Evolutionary conservation across 2,113 vertebrate species (phyloP).

Genomic region (Mormyrus iriodes): DNA sequence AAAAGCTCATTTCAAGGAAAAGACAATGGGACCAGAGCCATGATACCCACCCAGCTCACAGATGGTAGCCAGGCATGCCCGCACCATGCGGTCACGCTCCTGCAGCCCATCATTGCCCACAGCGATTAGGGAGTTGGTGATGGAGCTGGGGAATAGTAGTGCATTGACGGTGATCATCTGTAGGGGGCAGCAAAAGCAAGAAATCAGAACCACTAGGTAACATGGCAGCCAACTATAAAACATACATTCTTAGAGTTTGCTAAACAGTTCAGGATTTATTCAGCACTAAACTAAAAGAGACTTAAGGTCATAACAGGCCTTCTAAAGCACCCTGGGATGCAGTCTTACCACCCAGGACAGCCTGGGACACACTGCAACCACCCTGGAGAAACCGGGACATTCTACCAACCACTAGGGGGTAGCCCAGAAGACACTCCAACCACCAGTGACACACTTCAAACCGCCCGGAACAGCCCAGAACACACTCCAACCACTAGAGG

Average conservation of each 20-base stretch:
- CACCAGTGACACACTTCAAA: too few species aligned
- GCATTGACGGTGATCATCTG: conserved; percentile 88
- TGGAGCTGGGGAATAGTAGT: conserved; percentile 77
- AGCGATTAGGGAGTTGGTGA: conserved; percentile 81
- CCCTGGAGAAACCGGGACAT: background rate
- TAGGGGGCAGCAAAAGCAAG: background rate
- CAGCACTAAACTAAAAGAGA: background rate
- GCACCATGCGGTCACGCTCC: conserved; percentile 79
- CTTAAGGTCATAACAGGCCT: background rate
- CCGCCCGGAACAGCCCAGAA: background rate
- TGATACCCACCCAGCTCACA: conserved; percentile 76
- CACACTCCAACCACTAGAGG: background rate
- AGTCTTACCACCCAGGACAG: background rate
- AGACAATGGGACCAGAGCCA: background rate
- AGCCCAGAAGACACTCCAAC: background rate
- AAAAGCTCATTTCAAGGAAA: background rate
- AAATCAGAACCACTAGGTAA: background rate
- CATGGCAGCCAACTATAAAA: background rate
- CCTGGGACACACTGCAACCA: background rate
- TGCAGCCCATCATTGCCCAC: conserved; percentile 82
- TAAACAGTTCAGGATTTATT: background rate
- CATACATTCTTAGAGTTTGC: background rate
- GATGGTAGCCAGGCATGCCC: conserved; percentile 79
- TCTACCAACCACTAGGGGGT: background rate
- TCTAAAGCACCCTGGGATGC: background rate